Percentiles rank a stretch among this genome's conserved stretches.
Conservation (phyloP, 2,888 invertebrate species). For the Napeogenes inachia region DNA sequence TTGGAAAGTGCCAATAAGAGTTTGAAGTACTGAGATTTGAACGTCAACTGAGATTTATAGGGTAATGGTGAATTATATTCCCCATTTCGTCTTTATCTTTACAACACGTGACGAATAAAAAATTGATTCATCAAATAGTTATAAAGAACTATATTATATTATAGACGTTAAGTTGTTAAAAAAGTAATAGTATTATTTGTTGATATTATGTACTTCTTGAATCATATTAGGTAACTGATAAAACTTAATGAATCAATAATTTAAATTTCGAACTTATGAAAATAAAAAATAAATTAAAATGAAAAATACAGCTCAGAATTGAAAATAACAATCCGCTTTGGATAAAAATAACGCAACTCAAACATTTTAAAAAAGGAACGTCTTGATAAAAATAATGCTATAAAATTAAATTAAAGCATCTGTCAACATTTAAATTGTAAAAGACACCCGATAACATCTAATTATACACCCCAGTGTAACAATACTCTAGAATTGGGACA, state of each 20-base stretch:
- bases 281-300: no score
- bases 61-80: conserved; percentile 8
- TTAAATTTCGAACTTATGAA: no score
- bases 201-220: no score
- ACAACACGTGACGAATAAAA: conserved; percentile 27
- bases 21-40: conserved; percentile 46
- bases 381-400: background rate
- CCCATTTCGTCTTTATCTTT: conserved; percentile 4
- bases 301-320: no score
- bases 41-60: conserved; percentile 30
- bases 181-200: no score
- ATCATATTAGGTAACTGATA: no score
- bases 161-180: no score
- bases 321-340: no score
- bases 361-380: no score
- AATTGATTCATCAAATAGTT: conserved; percentile 12
- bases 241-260: no score
- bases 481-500: conserved; percentile 67
- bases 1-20: conserved; percentile 59
- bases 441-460: conserved; percentile 62
- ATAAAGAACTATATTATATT: background rate
- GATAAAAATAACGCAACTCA: no score
- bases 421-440: conserved; percentile 69
- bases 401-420: conserved; percentile 33
- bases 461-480: conserved; percentile 65